These are phyloP conservation scores for Trichonephila inaurata DNA, from an alignment of 1,140 invertebrate species.

Conservation along the genomic window DNA sequence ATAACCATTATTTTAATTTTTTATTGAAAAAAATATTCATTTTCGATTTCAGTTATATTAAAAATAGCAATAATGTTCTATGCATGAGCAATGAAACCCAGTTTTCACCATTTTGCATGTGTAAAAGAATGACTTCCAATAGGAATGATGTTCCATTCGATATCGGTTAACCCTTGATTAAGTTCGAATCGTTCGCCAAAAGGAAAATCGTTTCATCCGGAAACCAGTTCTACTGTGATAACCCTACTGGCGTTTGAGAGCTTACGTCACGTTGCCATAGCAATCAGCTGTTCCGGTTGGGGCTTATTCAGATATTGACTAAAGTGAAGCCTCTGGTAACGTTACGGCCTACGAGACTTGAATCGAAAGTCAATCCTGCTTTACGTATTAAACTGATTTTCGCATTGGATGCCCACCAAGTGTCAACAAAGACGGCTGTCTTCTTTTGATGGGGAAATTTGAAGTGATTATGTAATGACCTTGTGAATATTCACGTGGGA, in stretches of 20 bases:
- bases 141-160: background rate
- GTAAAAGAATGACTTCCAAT: too few species aligned
- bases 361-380: conserved; percentile 59
- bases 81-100: too few species aligned
- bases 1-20: too few species aligned
- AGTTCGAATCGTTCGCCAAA: conserved; percentile 39
- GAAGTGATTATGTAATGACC: background rate
- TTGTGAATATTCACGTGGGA: background rate
- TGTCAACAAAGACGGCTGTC: conserved; percentile 8
- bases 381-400: conserved; percentile 22
- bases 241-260: conserved; percentile 65
- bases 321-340: conserved; percentile 56
- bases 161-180: background rate
- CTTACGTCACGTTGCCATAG: conserved; percentile 73
- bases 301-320: conserved; percentile 72
- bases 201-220: conserved; percentile 29
- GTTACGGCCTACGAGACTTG: conserved; percentile 7
- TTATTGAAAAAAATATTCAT: too few species aligned
- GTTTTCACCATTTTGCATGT: too few species aligned
- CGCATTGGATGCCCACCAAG: background rate
- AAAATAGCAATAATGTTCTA: too few species aligned
- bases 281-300: conserved; percentile 73
- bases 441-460: background rate
- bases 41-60: too few species aligned
- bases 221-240: conserved; percentile 41